Conservation (phyloP, 2,888 invertebrate genomes). For the Troglohyphantes excavatus region DNA sequence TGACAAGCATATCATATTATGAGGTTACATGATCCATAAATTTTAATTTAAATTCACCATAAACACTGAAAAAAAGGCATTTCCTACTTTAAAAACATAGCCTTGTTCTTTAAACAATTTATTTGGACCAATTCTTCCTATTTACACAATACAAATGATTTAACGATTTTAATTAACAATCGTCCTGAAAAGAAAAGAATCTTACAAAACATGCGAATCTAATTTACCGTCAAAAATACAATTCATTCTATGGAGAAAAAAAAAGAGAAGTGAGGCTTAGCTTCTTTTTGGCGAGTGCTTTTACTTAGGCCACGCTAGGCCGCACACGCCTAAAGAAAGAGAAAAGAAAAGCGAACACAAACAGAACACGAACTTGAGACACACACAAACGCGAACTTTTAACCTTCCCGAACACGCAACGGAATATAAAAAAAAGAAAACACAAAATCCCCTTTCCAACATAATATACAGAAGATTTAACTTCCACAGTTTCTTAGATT, state of each 20-base stretch:
- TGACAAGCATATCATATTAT: too few relatives aligned
- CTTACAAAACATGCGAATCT: not conserved
- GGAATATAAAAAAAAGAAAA: conserved; percentile 8
- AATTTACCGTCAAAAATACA: not conserved
- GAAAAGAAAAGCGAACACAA: not conserved
- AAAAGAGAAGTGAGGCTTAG: conserved; percentile 17
- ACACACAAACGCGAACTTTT: conserved; percentile 48
- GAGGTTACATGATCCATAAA: too few relatives aligned
- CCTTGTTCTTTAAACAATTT: too few relatives aligned
- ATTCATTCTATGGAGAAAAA: not conserved
- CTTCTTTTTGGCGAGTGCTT: conserved; percentile 3
- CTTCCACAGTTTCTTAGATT: conserved; percentile 43
- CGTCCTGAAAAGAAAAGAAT: too few relatives aligned
- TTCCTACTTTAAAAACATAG: too few relatives aligned
- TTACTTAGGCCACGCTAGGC: not conserved
- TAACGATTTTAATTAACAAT: too few relatives aligned
- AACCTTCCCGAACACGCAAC: conserved; percentile 54
- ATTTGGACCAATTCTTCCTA: too few relatives aligned
- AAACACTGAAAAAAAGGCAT: too few relatives aligned
- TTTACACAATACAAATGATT: too few relatives aligned
- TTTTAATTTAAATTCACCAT: too few relatives aligned
- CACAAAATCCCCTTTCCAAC: conserved; percentile 17
- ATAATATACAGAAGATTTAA: conserved; percentile 69
- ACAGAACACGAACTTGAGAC: not conserved
- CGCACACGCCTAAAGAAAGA: not conserved